Evolutionary conservation across 1,140 invertebrate genomes (phyloP), one percentile per base, ranked within the genome.

Genomic region (Muscidifurax raptorellus): DNA sequence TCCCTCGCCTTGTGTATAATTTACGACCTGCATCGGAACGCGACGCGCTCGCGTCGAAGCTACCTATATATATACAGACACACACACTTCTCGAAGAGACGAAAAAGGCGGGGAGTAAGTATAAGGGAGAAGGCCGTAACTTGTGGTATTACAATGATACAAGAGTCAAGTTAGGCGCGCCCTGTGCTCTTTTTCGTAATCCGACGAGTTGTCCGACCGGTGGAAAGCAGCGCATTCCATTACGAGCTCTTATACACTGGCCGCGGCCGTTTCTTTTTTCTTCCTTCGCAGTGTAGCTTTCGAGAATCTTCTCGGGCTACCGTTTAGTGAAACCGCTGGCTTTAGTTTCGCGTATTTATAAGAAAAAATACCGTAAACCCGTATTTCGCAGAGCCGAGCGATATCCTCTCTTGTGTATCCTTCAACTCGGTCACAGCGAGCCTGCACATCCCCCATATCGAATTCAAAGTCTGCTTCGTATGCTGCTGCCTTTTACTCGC

Each of bases 101-200:
- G 25, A 79, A 79, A 77, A 77, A 77, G 44, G 25, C n/a, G 83
- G 86, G 76, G 83, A 67, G 79, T 69, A 72, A 67, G 79, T 69
- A 72, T 27, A 18, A 83, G 76, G 59, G 30, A 72, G 85, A 86
- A 80, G 82, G 75, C 87, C 89, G 89, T 91, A 91, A 92, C 89
- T 91, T 89, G 32, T 83, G 88, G 90, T 85, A 92, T 92, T 91
- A 92, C 89, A 91, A 92, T 92, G 91, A 92, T 92, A 91, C 91
- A 59, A 92, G 89, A 90, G 88, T 86, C 86, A 88, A 82, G 87
- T 90, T 90, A 90, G 87, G 87, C 86, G 67, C 82, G 83, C 86
- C 77, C 28, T 76, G 87, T 88, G 88, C 88, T 75, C 86, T 91
- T 92, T 92, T 91, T 90, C 90, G 90, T 92, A 92, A 92, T 91